Evolutionary conservation across 2,797 vertebrate species (phyloP).

Genomic region (Eutrigla gurnardus): DNA sequence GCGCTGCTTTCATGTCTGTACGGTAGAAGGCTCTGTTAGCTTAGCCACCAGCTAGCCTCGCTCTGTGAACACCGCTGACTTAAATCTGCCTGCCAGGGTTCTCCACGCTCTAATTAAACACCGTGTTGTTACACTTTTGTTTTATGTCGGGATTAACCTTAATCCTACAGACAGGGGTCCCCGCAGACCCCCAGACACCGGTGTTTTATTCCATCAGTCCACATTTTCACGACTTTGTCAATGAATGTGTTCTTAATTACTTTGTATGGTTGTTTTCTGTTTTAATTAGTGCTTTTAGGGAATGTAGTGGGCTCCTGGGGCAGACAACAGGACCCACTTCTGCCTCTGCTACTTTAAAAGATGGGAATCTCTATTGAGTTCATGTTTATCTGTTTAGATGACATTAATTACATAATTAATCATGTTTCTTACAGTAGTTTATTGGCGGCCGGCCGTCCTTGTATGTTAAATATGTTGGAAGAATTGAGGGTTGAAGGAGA

Average conservation of each 20-base stretch:
- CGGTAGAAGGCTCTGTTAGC: neutral
- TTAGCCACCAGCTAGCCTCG: neutral
- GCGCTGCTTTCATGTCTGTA: neutral
- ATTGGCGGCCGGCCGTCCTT: no score
- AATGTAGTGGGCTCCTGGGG: no score
- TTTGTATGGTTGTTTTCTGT: no score
- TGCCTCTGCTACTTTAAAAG: no score
- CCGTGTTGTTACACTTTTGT: constrained; percentile 2
- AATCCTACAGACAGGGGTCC: neutral
- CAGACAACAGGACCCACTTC: no score
- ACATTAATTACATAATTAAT: no score
- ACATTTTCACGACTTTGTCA: neutral
- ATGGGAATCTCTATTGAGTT: no score
- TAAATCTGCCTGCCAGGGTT: neutral
- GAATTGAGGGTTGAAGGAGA: no score
- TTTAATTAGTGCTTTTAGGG: no score
- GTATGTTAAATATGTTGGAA: neutral
- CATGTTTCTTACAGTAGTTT: no score
- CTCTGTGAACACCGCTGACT: neutral
- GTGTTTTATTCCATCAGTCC: neutral
- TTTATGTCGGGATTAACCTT: neutral
- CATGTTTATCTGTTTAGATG: neutral
- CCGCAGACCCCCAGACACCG: neutral
- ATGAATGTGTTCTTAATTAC: neutral
- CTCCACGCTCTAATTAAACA: constrained; percentile 4